Evolutionary conservation across 1,140 invertebrate species (phyloP).

Genomic region (Trialeurodes vaporariorum): DNA sequence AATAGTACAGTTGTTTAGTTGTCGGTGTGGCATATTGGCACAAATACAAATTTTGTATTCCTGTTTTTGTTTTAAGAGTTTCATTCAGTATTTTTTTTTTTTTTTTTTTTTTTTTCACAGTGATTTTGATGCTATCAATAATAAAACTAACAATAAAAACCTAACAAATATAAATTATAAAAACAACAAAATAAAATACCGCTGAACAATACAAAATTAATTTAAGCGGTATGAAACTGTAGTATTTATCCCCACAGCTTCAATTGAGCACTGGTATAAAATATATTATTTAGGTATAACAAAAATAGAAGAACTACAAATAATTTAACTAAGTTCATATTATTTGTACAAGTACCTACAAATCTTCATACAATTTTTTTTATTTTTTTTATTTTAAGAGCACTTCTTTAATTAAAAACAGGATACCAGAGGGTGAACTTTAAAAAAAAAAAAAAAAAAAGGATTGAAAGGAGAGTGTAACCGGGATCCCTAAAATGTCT

Average conservation of each 20-base stretch:
- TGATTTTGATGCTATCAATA: background rate
- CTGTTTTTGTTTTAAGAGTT: background rate
- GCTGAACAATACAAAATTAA: background rate
- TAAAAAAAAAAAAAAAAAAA: too few relatives aligned
- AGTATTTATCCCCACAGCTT: background rate
- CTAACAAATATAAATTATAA: slow-evolving; percentile 1
- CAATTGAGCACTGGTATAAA: background rate
- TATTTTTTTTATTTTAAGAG: too few relatives aligned
- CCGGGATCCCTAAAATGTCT: too few relatives aligned
- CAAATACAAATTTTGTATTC: slow-evolving; percentile 1
- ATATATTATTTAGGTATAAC: background rate
- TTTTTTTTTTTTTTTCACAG: too few relatives aligned
- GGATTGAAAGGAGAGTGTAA: too few relatives aligned
- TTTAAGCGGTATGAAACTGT: background rate
- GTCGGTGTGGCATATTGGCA: too few relatives aligned
- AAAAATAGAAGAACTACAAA: background rate
- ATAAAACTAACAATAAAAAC: slow-evolving; percentile 1
- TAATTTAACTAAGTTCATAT: background rate
- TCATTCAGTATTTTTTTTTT: background rate
- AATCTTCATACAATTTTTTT: too few relatives aligned
- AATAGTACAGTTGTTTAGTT: background rate
- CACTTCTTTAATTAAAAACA: too few relatives aligned
- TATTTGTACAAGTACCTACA: background rate
- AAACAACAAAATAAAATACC: background rate
- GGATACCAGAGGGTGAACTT: too few relatives aligned